Evolutionary conservation across 2,888 invertebrate species (phyloP), one percentile per base, ranked within the genome.

Genomic region (Pimpla rufipes): DNA sequence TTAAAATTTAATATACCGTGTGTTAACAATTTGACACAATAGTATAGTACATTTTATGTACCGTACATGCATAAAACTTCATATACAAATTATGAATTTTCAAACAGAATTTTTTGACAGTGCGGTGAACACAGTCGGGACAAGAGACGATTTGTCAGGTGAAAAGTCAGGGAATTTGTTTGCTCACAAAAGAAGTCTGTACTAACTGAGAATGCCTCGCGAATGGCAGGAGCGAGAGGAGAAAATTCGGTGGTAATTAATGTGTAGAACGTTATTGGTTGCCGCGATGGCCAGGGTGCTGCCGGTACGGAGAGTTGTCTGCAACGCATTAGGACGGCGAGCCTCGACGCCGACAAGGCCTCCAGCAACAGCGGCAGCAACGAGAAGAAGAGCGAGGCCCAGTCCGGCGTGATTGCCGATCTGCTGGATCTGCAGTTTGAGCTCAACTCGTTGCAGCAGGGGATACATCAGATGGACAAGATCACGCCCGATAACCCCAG

Each of bases 381-480:
- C 62, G 91, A 91, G 59, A 90, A 90, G 86, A 92, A 92, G 81
- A 89, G 29, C 83, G 93, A 93, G 71, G 85, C 89, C 37, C 92
- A 91, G 83, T 91, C 90, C 67, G 95, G 95, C n/a, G 96, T 96
- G 29, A 97, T 98, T 45, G 97, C 97, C 1, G 97, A 98, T 94
- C 94, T 98, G 83, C 96, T 98, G 16, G 98, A 98, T 93, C 94
- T 98, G 86, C 98, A 98, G 92, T 96, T 97, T 89, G 98, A 98
- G 93, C 94, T 98, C 83, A 97, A 96, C 91, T 97, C 97, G 79
- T 94, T 98, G 88, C 96, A 98, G 91, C 96, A 98, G 87, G 98
- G 98, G 1, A 96, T 98, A 84, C 96, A 97, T 87, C 98, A 98
- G 93, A 97, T 98, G 95, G 97, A 97, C 92, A 96, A 97, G 79